Evolutionary conservation across 2,113 vertebrate genomes (phyloP).

Genomic region (Bombycilla garrulus): DNA sequence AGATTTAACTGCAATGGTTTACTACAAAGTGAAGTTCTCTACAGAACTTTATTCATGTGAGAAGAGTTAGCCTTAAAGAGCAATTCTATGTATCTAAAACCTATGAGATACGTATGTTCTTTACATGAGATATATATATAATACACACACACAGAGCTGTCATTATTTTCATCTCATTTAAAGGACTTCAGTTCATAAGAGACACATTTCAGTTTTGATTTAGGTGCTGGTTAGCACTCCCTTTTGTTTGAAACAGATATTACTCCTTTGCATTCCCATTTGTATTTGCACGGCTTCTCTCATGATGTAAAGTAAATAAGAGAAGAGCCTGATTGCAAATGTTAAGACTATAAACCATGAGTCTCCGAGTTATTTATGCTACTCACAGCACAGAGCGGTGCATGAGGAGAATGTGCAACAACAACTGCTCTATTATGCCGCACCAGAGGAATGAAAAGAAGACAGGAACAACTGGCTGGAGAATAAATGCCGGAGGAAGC

Average conservation of each 20-base stretch:
- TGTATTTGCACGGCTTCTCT: neutral
- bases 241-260: neutral
- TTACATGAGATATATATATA: neutral
- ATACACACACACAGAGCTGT: rapidly evolving
- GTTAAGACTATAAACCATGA: neutral
- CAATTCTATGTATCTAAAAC: neutral
- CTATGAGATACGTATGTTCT: neutral
- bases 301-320: neutral
- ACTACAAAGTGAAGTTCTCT: neutral
- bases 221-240: neutral
- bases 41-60: neutral
- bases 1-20: neutral
- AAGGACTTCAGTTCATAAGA: neutral
- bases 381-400: neutral
- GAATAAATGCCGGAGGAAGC: neutral
- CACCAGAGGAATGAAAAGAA: neutral
- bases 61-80: neutral
- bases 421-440: neutral
- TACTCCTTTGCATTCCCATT: neutral
- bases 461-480: neutral
- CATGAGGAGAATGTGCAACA: neutral
- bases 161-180: neutral
- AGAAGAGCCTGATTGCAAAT: neutral
- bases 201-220: neutral
- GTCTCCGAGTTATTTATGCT: neutral